Evolutionary conservation across 2,888 invertebrate genomes (phyloP).

Genomic region (Criorhina ranunculi): DNA sequence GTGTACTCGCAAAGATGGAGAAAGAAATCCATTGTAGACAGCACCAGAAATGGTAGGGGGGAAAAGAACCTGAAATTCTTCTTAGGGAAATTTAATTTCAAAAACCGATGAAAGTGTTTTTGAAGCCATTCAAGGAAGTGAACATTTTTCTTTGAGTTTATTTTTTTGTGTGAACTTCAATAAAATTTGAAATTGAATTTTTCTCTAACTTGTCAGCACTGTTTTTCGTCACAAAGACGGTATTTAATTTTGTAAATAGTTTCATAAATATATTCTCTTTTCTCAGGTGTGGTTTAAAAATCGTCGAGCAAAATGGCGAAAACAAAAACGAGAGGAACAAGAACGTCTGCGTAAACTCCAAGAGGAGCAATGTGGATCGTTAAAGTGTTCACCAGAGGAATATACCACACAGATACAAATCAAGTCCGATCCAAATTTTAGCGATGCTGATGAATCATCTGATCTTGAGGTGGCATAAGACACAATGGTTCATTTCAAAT

Average conservation of each 20-base stretch:
- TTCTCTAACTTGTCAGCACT: constrained; percentile 9
- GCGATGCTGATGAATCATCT: constrained; percentile 90
- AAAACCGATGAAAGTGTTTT: constrained; percentile 85
- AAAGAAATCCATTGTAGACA: constrained; percentile 35
- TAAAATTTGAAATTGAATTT: constrained; percentile 26
- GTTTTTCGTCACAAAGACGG: neutral
- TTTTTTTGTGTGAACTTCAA: constrained; percentile 9
- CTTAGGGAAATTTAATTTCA: constrained; percentile 83
- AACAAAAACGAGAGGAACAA: constrained; percentile 95
- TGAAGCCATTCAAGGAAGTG: constrained; percentile 81
- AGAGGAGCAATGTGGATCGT: constrained; percentile 87
- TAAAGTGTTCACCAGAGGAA: constrained; percentile 82
- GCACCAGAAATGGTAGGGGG: constrained; percentile 19
- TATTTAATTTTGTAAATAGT: constrained; percentile 4
- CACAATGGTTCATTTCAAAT: neutral
- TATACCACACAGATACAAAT: constrained; percentile 82
- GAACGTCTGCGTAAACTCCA: constrained; percentile 92
- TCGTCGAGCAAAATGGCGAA: constrained; percentile 97
- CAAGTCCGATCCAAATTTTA: constrained; percentile 84
- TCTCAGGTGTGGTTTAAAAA: constrained; percentile 98
- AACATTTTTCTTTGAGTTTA: constrained; percentile 59
- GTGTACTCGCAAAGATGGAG: constrained; percentile 9
- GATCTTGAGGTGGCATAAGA: constrained; percentile 92
- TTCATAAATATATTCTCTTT: constrained; percentile 57
- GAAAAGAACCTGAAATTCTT: constrained; percentile 56